Percentiles rank a stretch among this genome's conserved stretches.
Evolutionary conservation across 2,113 vertebrate species (phyloP).

Genomic region (Eira barbara): DNA sequence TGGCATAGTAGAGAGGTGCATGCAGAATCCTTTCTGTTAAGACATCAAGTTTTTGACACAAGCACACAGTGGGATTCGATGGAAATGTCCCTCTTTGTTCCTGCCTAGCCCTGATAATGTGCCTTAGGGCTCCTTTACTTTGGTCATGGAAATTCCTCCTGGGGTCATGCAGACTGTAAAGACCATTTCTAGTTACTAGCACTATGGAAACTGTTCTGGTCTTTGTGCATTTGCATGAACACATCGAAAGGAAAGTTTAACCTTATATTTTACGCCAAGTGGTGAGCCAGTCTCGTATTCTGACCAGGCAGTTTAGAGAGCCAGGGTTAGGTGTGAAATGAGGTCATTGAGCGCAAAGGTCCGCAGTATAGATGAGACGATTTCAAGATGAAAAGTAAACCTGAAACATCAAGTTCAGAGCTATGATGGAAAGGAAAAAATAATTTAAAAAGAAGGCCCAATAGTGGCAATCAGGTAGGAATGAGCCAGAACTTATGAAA

Average conservation of each 20-base stretch:
- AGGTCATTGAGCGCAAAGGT: not conserved
- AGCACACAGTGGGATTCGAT: constrained; percentile 60
- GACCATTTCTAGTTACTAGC: constrained; percentile 38
- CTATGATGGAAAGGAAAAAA: not conserved
- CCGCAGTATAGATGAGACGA: not conserved
- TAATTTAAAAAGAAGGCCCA: not conserved
- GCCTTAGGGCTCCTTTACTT: constrained; percentile 63
- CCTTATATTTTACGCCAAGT: constrained; percentile 5
- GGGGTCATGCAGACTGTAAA: constrained; percentile 51
- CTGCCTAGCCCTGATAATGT: constrained; percentile 43
- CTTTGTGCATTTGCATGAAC: constrained; percentile 55
- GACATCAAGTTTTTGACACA: constrained; percentile 69
- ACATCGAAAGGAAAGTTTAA: constrained; percentile 42
- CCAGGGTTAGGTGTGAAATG: not conserved
- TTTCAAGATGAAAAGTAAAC: not conserved
- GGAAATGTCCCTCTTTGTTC: constrained; percentile 67
- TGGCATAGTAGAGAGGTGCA: not conserved
- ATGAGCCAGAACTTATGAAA: not conserved
- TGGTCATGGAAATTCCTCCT: constrained; percentile 67
- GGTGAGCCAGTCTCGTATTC: not conserved
- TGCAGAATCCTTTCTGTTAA: constrained; percentile 52
- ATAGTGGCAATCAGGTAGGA: not conserved
- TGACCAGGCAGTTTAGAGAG: not conserved
- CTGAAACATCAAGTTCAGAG: not conserved
- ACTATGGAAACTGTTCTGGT: constrained; percentile 14